Percentiles rank a stretch among this genome's conserved stretches.
phyloP scores from a whole-genome alignment of 2,888 invertebrate species.

The Aphidius colemani region DNA sequence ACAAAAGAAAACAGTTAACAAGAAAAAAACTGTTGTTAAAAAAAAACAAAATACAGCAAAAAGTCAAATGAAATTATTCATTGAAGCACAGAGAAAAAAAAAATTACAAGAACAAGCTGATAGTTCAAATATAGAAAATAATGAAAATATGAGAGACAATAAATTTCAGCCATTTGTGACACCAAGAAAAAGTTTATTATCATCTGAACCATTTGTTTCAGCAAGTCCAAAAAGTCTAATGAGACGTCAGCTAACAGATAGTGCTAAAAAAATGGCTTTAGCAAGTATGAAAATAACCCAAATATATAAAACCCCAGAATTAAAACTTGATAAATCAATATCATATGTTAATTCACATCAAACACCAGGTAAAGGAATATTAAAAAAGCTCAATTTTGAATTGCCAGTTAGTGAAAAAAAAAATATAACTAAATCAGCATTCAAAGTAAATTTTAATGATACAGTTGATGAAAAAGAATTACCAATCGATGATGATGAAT shows the following conservation, averaged over 20 bases:
- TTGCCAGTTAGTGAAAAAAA: slow-evolving; percentile 15
- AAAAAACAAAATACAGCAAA: slow-evolving; percentile 29
- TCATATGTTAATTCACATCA: slow-evolving; percentile 50
- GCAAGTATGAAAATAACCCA: slow-evolving; percentile 46
- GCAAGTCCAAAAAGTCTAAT: slow-evolving; percentile 7
- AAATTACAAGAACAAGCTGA: slow-evolving; percentile 19
- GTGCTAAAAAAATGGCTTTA: slow-evolving; percentile 29
- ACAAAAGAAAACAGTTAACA: slow-evolving; percentile 34
- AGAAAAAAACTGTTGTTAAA: slow-evolving; percentile 31
- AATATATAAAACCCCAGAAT: slow-evolving; percentile 47
- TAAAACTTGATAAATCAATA: slow-evolving; percentile 42
- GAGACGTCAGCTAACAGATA: slow-evolving; percentile 35
- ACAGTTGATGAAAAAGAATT: slow-evolving; percentile 35
- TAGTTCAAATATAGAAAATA: no score
- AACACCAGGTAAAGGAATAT: slow-evolving; percentile 50
- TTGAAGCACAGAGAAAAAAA: slow-evolving; percentile 35
- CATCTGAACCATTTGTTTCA: slow-evolving; percentile 6
- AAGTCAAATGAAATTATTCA: slow-evolving; percentile 28
- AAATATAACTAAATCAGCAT: slow-evolving; percentile 33
- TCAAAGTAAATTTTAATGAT: slow-evolving; percentile 52
- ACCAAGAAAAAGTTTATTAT: neutral
- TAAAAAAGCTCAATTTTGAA: slow-evolving; percentile 39
- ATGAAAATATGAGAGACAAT: slow-evolving; percentile 19
- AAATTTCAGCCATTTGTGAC: neutral
- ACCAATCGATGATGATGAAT: slow-evolving; percentile 16